These are phyloP conservation scores for Calcarius ornatus DNA, from an alignment of 2,113 vertebrate genomes.

Conservation along the genomic window DNA sequence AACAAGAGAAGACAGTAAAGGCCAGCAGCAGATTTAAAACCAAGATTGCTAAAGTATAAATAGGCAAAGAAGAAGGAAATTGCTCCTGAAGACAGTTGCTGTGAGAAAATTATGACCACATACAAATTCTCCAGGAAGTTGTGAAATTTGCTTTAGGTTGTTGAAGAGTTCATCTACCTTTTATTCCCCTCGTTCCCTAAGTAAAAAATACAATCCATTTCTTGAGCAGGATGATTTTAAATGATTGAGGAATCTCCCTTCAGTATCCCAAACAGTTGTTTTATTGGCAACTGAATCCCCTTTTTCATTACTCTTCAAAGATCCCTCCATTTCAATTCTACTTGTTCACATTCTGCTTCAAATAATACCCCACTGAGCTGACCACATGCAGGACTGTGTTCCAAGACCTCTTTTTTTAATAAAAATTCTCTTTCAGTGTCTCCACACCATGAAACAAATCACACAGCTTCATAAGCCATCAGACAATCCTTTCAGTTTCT, in stretches of 20 bases:
- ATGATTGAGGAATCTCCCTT: slow-evolving; percentile 20
- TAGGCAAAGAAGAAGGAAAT: background rate
- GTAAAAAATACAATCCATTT: slow-evolving; percentile 19
- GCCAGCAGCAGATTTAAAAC: background rate
- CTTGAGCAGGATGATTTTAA: slow-evolving; percentile 11
- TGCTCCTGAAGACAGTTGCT: background rate
- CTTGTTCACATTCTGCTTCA: slow-evolving; percentile 74
- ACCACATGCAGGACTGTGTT: slow-evolving; percentile 67
- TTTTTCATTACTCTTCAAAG: slow-evolving; percentile 66
- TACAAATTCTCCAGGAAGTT: background rate
- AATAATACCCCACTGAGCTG: slow-evolving; percentile 65
- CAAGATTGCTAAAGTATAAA: background rate
- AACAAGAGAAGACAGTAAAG: background rate
- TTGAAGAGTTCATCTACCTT: background rate
- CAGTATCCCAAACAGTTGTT: slow-evolving; percentile 56
- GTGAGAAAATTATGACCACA: background rate
- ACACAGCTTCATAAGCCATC: slow-evolving; percentile 54
- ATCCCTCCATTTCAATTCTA: slow-evolving; percentile 63
- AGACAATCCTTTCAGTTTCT: slow-evolving; percentile 63
- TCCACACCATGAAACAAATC: slow-evolving; percentile 61
- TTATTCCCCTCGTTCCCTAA: background rate
- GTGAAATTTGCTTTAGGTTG: background rate
- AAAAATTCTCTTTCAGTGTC: slow-evolving; percentile 65
- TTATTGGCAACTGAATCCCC: slow-evolving; percentile 43
- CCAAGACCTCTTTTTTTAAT: slow-evolving; percentile 69